A percentile compares a stretch with the other conserved stretches of the same genome.
phyloP scores from a whole-genome alignment of 2,113 vertebrate species.

The Empidonax traillii region DNA sequence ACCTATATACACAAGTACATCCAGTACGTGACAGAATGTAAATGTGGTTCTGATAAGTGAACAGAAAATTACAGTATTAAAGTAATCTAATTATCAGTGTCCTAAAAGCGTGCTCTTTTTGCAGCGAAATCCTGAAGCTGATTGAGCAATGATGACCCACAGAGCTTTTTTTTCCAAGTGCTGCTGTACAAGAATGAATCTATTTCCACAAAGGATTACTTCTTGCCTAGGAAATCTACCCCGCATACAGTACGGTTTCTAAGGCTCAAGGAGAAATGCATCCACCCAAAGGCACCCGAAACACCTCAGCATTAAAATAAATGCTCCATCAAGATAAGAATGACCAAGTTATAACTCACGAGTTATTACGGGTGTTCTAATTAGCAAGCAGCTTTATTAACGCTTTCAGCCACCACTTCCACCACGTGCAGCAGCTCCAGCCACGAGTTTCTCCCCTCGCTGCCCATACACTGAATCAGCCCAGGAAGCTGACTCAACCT shows the following conservation, averaged over 20 bases:
- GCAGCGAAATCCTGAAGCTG: fast-evolving
- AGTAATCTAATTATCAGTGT: neutral
- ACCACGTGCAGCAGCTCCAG: neutral
- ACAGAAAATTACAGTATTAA: neutral
- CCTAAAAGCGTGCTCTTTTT: neutral
- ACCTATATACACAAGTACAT: neutral
- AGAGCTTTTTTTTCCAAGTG: neutral
- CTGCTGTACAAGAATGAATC: neutral
- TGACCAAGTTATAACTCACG: neutral
- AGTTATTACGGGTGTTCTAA: neutral
- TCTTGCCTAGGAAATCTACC: neutral
- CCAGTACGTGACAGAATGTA: neutral
- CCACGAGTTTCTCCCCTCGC: neutral
- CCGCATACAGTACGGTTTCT: fast-evolving
- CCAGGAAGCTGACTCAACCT: neutral
- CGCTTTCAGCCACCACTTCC: neutral
- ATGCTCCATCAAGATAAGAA: neutral
- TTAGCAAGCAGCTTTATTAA: neutral
- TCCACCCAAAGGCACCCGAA: neutral
- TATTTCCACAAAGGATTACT: neutral
- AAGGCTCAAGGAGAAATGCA: neutral
- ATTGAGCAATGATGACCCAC: neutral
- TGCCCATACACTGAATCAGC: neutral
- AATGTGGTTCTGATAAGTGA: neutral
- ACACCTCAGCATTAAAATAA: neutral